Conservation (phyloP, 1,140 invertebrate species). For the Zaprionus ghesquierei region DNA sequence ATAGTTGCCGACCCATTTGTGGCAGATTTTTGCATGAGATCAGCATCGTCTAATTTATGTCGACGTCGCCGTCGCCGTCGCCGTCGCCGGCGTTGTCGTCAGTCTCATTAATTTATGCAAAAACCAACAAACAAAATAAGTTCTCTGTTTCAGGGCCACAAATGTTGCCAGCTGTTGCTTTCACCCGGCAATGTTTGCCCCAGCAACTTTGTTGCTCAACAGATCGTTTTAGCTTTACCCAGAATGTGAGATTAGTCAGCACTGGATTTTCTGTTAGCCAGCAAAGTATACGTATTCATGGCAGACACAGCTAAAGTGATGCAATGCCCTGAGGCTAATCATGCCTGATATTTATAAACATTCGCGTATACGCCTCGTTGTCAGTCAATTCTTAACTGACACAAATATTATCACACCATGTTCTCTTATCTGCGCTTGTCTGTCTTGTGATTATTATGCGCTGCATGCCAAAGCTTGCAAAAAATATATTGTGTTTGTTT, state of each 20-base stretch:
- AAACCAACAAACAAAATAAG: constrained; percentile 39
- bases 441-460: neutral
- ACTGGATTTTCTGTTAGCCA: constrained; percentile 10
- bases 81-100: constrained; percentile 23
- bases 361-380: constrained; percentile 40
- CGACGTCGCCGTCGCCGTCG: constrained; percentile 35
- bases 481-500: neutral
- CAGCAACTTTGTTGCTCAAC: constrained; percentile 3
- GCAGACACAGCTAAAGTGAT: constrained; percentile 60
- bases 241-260: neutral
- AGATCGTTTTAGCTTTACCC: neutral
- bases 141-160: neutral
- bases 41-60: constrained; percentile 70
- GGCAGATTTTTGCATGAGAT: constrained; percentile 70
- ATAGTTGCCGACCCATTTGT: constrained; percentile 55
- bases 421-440: constrained; percentile 21
- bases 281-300: constrained; percentile 38
- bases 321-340: constrained; percentile 42
- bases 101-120: constrained; percentile 52
- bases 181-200: constrained; percentile 11
- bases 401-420: neutral
- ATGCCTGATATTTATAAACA: constrained; percentile 59
- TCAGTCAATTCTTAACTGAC: constrained; percentile 17
- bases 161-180: constrained; percentile 25
- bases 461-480: neutral